phyloP scores from a whole-genome alignment of 2,888 invertebrate genomes.

The Liodrosophila aerea region DNA sequence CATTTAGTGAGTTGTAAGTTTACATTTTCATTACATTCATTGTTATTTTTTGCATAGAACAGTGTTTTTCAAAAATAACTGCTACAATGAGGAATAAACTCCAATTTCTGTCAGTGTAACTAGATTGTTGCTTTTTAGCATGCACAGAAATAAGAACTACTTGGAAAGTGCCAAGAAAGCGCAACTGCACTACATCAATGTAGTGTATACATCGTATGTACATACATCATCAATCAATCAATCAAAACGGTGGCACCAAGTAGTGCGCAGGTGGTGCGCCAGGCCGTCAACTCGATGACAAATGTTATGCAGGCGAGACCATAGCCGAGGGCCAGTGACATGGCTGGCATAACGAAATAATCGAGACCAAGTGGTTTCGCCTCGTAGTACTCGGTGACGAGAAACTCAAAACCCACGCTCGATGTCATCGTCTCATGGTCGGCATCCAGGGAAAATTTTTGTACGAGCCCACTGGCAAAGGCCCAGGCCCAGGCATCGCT shows the following conservation, averaged over 20 bases:
- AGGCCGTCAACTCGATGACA: constrained; percentile 60
- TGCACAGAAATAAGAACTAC: constrained; percentile 4
- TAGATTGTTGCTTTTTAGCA: constrained; percentile 26
- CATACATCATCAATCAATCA: constrained; percentile 49
- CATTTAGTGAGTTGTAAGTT: no score
- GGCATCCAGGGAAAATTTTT: constrained; percentile 54
- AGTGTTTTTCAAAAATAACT: no score
- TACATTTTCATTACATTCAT: no score
- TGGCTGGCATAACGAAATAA: constrained; percentile 75
- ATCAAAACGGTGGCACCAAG: constrained; percentile 48
- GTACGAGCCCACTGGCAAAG: constrained; percentile 57
- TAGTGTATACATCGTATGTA: constrained; percentile 10
- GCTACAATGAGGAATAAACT: background rate
- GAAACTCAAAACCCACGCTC: constrained; percentile 57
- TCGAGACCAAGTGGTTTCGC: constrained; percentile 52
- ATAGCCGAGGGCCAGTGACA: constrained; percentile 61
- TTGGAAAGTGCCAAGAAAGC: constrained; percentile 33
- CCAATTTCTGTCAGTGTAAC: constrained; percentile 31
- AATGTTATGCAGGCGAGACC: constrained; percentile 55
- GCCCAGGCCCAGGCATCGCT: constrained; percentile 52
- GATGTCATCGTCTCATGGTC: constrained; percentile 56
- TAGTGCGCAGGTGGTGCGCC: constrained; percentile 43
- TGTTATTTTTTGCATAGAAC: no score
- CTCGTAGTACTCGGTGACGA: constrained; percentile 58
- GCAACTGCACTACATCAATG: constrained; percentile 32